These are phyloP conservation scores for Pseudotriccus pelzelni DNA, from an alignment of 2,797 vertebrate genomes.

Conservation along the genomic window DNA sequence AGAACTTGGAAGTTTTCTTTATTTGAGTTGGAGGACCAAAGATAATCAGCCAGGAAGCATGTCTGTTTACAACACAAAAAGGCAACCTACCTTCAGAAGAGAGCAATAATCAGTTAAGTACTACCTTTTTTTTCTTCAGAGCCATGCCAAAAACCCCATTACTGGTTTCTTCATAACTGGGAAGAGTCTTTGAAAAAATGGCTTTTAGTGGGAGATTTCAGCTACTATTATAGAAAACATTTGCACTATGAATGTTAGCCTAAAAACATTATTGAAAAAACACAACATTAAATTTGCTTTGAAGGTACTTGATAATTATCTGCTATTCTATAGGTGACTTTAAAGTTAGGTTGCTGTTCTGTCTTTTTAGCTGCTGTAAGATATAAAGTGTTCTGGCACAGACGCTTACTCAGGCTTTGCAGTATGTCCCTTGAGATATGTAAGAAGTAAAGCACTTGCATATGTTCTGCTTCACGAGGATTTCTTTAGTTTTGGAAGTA, in stretches of 20 bases:
- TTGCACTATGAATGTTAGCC: background rate
- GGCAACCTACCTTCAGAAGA: background rate
- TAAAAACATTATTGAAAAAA: background rate
- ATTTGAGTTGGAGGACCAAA: background rate
- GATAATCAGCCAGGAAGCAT: background rate
- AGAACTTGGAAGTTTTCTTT: background rate
- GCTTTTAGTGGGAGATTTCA: background rate
- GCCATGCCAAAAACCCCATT: rapidly evolving
- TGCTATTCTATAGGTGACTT: background rate
- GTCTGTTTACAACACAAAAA: background rate
- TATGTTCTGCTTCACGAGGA: background rate
- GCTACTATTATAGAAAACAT: background rate
- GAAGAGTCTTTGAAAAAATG: background rate
- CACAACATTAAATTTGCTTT: background rate
- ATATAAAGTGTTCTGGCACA: background rate
- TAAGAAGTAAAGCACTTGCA: background rate
- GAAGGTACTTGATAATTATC: background rate
- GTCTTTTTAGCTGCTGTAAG: background rate
- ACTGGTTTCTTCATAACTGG: background rate
- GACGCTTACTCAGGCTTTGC: background rate
- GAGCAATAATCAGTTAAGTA: background rate
- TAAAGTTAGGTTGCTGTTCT: background rate
- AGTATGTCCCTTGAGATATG: background rate
- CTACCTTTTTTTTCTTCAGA: background rate
- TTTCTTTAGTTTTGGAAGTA: background rate